These are phyloP conservation scores for Odontomachus brunneus DNA, from an alignment of 1,140 invertebrate genomes.

Conservation along the genomic window DNA sequence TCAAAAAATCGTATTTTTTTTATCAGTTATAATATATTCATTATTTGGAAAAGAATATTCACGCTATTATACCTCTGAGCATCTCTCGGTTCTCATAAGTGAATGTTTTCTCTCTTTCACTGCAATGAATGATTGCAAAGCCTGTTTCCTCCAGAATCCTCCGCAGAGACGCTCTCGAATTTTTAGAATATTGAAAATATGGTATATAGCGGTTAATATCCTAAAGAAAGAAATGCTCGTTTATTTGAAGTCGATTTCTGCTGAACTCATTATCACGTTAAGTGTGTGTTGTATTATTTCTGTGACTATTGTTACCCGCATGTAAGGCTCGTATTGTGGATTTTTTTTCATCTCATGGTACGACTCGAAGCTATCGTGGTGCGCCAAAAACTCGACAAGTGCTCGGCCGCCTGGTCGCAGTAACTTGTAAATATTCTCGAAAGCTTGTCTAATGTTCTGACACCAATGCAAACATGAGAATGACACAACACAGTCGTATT, in stretches of 20 bases:
- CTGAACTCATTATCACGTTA: neutral
- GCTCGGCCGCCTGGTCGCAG: conserved; percentile 89
- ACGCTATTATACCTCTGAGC: conserved; percentile 85
- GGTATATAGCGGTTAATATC: conserved; percentile 80
- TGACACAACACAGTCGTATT: conserved; percentile 91
- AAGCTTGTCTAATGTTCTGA: conserved; percentile 89
- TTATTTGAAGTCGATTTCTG: neutral
- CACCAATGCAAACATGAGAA: conserved; percentile 95
- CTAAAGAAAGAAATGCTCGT: conserved; percentile 60
- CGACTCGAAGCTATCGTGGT: conserved; percentile 90
- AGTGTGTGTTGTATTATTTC: neutral
- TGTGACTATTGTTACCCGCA: conserved; percentile 84
- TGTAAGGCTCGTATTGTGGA: conserved; percentile 88
- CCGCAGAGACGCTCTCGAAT: conserved; percentile 88
- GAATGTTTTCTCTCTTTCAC: conserved; percentile 85
- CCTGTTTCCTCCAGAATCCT: conserved; percentile 88
- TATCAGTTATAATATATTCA: neutral
- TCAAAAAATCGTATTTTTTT: too few species aligned
- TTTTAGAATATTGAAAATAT: conserved; percentile 80
- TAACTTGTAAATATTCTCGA: conserved; percentile 88
- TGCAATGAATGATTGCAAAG: conserved; percentile 88
- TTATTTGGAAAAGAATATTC: neutral
- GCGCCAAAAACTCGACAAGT: conserved; percentile 89
- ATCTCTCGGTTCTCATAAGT: conserved; percentile 87
- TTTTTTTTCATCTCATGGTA: conserved; percentile 87